Evolutionary conservation across 2,888 invertebrate genomes (phyloP).

Genomic region (Drosophila hamatofila): DNA sequence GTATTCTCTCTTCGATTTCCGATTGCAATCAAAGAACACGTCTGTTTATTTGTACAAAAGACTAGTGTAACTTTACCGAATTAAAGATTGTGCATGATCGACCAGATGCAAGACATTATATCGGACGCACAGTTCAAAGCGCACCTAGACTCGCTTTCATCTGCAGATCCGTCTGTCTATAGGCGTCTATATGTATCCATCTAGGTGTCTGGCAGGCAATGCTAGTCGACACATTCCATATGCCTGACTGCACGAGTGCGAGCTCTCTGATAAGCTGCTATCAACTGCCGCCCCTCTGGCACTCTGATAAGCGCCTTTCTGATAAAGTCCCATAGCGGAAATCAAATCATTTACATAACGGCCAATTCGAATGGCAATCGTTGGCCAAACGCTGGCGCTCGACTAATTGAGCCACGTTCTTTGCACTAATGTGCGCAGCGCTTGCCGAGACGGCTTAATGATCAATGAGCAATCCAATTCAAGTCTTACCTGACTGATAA

Average conservation of each 20-base stretch:
- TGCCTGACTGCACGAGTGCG: conserved; percentile 22
- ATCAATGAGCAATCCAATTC: conserved; percentile 18
- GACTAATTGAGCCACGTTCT: conserved; percentile 44
- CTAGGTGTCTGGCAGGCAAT: not conserved
- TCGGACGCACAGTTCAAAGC: conserved; percentile 45
- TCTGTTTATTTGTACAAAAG: conserved; percentile 70
- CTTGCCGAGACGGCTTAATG: conserved; percentile 32
- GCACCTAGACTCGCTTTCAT: conserved; percentile 43
- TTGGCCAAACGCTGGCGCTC: conserved; percentile 25
- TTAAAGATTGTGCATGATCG: conserved; percentile 29
- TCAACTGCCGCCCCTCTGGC: conserved; percentile 34
- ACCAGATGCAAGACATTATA: conserved; percentile 34
- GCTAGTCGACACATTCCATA: conserved; percentile 46
- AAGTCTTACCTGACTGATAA: not conserved
- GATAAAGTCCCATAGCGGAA: conserved; percentile 63
- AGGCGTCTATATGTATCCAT: not conserved
- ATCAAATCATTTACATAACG: conserved; percentile 66
- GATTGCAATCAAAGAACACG: conserved; percentile 66
- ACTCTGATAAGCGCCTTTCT: conserved; percentile 54
- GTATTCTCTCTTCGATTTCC: conserved; percentile 62
- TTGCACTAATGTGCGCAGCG: conserved; percentile 34
- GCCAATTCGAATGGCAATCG: conserved; percentile 12
- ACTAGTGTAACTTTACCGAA: conserved; percentile 37
- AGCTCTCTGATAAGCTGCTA: conserved; percentile 52
- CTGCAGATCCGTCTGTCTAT: conserved; percentile 4